Evolutionary conservation across 2,888 invertebrate species (phyloP).

Genomic region (Eretmocerus hayati): DNA sequence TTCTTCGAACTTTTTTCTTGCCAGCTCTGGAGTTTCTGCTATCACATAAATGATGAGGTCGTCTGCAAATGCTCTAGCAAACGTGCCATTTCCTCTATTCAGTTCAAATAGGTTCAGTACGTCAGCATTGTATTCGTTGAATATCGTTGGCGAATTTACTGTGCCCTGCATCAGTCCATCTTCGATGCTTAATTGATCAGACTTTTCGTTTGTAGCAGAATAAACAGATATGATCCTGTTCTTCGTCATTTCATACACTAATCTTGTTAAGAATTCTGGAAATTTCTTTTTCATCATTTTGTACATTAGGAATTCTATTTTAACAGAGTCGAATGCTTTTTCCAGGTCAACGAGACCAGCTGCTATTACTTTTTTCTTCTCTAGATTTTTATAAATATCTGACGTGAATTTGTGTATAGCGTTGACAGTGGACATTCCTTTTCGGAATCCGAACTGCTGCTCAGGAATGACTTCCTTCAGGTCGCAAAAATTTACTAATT

Average conservation of each 20-base stretch:
- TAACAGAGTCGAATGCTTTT: constrained; percentile 17
- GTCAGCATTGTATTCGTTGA: constrained; percentile 19
- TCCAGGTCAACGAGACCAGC: constrained; percentile 17
- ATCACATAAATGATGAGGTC: constrained; percentile 15
- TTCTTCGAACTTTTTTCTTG: constrained; percentile 1
- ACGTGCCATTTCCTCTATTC: constrained; percentile 3
- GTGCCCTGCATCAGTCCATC: constrained; percentile 24
- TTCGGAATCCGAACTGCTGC: constrained; percentile 22
- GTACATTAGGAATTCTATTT: constrained; percentile 14
- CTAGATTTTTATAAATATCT: constrained; percentile 2
- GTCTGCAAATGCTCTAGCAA: constrained; percentile 22
- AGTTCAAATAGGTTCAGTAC: constrained; percentile 18
- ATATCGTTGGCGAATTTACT: constrained; percentile 22
- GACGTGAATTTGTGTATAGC: constrained; percentile 13
- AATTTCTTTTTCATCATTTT: constrained; percentile 12
- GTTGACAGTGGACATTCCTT: constrained; percentile 20
- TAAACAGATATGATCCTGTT: constrained; percentile 7
- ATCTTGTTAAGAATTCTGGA: constrained; percentile 5
- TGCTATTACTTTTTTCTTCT: constrained; percentile 5
- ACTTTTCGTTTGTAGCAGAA: neutral
- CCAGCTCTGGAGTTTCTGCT: neutral
- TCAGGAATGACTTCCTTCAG: constrained; percentile 15
- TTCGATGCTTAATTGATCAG: neutral
- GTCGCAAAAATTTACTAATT: neutral
- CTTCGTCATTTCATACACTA: constrained; percentile 11